Base-by-base conservation (phyloP, 2,888 invertebrate species). In the Platycnemis pennipes region DNA sequence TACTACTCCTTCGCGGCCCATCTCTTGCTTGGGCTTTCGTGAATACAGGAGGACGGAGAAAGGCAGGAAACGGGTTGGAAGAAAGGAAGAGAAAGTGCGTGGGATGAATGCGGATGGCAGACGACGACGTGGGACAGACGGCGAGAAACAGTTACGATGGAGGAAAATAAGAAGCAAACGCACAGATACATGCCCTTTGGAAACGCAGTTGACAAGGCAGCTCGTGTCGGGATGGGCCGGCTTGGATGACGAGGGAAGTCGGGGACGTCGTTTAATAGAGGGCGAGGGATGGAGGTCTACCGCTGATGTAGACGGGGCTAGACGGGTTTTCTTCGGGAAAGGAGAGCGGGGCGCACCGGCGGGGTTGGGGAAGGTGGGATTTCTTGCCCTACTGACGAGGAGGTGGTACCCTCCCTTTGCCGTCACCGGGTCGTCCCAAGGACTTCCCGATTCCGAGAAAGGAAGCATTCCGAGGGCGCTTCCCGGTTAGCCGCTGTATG, bases 361-460 rank as follows among this genome's bases (percentile, higher is more conserved):
- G 37, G 42, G 42, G 7, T 13, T 42, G 44, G 86, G 44, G 86
- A 37, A 37, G 37, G 13, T 4, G 86, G 44, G 42, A 42, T 77
- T 16, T 77, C 37, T 37, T 44, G 87, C 87, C 91, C 91, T 56
- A 91, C 91, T 91, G 91, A 91, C 91, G 63, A 53, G 89, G 37
- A 53, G 37, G 26, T 16, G 26, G n/a, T 44, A 5, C 13, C 42
- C 86, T 87, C 46, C 46, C 45, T 44, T 44, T 44, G 42, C 77
- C 77, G 31, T 44, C 91, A 44, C 19, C 49, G 56, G 42, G n/a
- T 11, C 56, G 44, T 63, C 91, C 91, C 91, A 91, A 91, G 91
- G 91, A 91, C 91, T 91, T 91, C 91, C 91, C 91, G 91, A 42
- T 94, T 94, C 94, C 85, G 53, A 85, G 86, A 94, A 94, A 85